Conservation (phyloP, 92 coral and sea anemone genomes). For the Pocillopora meandrina region DNA sequence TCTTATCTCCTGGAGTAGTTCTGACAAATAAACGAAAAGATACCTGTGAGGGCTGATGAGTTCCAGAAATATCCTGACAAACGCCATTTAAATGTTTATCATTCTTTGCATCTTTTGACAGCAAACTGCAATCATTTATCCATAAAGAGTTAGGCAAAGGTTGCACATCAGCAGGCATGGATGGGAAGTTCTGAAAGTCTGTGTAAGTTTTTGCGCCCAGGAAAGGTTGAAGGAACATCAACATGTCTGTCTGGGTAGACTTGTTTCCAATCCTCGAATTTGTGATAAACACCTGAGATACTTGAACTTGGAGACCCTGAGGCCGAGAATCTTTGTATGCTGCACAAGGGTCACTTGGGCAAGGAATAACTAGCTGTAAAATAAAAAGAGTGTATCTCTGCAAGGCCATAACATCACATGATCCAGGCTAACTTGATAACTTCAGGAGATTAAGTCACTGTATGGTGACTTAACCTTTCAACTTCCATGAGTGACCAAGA, state of each 20-base stretch:
- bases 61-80: conserved; percentile 39
- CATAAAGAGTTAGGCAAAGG: conserved; percentile 89
- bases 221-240: conserved; percentile 80
- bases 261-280: conserved; percentile 88
- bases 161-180: conserved; percentile 66
- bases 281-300: conserved; percentile 84
- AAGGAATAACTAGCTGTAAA: conserved; percentile 80
- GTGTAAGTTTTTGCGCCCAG: conserved; percentile 67
- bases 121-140: conserved; percentile 87
- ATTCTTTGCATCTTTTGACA: conserved; percentile 56
- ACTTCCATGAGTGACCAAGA: too few species aligned
- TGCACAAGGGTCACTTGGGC: conserved; percentile 86
- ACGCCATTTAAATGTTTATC: conserved; percentile 67
- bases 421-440: too few species aligned
- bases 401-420: too few species aligned
- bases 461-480: too few species aligned
- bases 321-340: conserved; percentile 88
- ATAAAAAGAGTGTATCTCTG: background rate
- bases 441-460: too few species aligned
- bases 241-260: conserved; percentile 85
- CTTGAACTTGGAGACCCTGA: conserved; percentile 93
- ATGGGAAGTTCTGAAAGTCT: conserved; percentile 71
- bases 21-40: background rate
- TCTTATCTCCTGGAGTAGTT: background rate
- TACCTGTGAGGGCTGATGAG: conserved; percentile 75